Base-by-base conservation (phyloP, 35 echinoderm and acorn worm species). In the Ophioderma brevispina region DNA sequence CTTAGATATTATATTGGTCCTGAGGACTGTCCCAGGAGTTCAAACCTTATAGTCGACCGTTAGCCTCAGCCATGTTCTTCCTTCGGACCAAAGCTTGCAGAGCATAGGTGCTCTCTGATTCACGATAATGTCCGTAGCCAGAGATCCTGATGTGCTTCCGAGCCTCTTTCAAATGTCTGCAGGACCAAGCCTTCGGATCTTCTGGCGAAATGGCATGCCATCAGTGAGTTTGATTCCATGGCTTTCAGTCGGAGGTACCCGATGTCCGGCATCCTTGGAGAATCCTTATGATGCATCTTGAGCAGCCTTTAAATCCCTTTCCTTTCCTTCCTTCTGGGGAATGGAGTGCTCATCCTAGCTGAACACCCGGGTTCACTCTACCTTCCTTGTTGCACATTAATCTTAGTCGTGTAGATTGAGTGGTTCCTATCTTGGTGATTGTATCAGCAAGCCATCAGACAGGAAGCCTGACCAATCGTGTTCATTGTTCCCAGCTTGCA, bases 1-100 rank as follows among this genome's bases (percentile, higher is more conserved):
- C 28, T 89, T n/a, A 13, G 90, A 96, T 81, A 35, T 76, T 86
- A 35, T 92, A 96, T 35, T 92, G 80, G 64, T 94, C 95, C 31
- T 77, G 32, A 76, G 59, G 5, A 96, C 80, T 23, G 94, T 95
- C 63, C 89, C 64, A 14, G 79, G 49, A 75, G 38, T 95, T 95
- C 8, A 95, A 64, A 77, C 15, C 13, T 90, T 21, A 37, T 95
- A 95, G 36, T 95, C 94, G 19, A 95, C 84, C 35, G 83, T 88
- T 11, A 91, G 77, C 3, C 89, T 42, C 6, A 95, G 40, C 90
- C 8, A 70, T 81, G 52, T 85, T 94, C 32, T 94, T 94, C 78
- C 88, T 92, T 1, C 84, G 38, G 0, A 92, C 84, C 30, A 90
- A 87, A 70, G 87, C 82, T 2, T 77, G 76, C 0, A 85, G 81